Evolutionary conservation across 2,113 vertebrate genomes (phyloP), one percentile per base, ranked within the genome.

Genomic region (Scortum barcoo): DNA sequence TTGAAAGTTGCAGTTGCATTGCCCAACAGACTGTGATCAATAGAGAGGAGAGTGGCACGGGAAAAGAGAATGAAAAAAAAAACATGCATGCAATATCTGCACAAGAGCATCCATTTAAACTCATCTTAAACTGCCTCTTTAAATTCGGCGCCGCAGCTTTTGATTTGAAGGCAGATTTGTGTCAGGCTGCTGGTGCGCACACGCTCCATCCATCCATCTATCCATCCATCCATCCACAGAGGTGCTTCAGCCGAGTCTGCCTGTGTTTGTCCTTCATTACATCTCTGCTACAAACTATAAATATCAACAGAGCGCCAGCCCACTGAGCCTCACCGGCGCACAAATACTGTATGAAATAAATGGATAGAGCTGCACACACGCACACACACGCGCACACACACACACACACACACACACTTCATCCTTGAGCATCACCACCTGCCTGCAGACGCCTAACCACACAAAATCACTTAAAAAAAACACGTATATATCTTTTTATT

Each of bases 261-360:
- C 28, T 70, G 82, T 60, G 76, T 76, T 84, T 81, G 81, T 81
- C 81, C 75, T 80, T 77, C 77, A 81, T 66, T 79, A 57, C 67
- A 76, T 66, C 62, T 73, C 54, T 72, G 69, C 85, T 75, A 3
- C 79, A 56, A 69, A 75, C 73, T 81, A 67, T 81, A 78, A 84
- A 81, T 71, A 78, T 16, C 87, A 75, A 24, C 81, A 69, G 12
- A 74, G 50, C 48, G 10, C 33, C 70, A 81, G 54, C 78, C 63
- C 73, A 58, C 72, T 76, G 44, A 50, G 30, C 63, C 61, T 22
- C 7, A 68, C 13, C 56, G 61, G 46, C 17, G 63, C 20, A 76
- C 33, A 72, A n/a, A 69, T 38, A 46, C 51, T 61, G 30, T 38
- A 38, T 42, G 62, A 42, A 83, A 68, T 68, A 38, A 69, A 83